Percentiles rank a stretch among this genome's conserved stretches.
Conservation (phyloP, 2,113 vertebrate species). For the Zosterops japonicus region DNA sequence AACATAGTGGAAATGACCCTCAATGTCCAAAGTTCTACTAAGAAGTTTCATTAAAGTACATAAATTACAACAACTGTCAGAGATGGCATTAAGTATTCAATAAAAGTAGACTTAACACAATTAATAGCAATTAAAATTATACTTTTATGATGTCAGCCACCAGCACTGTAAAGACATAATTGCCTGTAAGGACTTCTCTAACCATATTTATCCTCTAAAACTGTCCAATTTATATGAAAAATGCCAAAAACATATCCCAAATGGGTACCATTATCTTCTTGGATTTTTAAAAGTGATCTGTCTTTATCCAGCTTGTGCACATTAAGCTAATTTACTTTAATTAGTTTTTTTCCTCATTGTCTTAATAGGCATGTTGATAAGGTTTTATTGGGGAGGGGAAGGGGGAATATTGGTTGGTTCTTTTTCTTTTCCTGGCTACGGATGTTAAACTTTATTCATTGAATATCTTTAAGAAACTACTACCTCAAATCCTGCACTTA, state of each 20-base stretch:
- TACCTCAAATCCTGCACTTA: not conserved
- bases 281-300: slow-evolving; percentile 80
- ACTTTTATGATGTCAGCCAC: slow-evolving; percentile 85
- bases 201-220: slow-evolving; percentile 84
- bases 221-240: slow-evolving; percentile 87
- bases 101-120: slow-evolving; percentile 85
- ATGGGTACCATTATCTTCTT: slow-evolving; percentile 82
- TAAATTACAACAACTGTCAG: slow-evolving; percentile 82
- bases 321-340: slow-evolving; percentile 87
- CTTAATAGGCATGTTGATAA: slow-evolving; percentile 78
- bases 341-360: slow-evolving; percentile 82
- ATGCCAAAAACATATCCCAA: slow-evolving; percentile 86
- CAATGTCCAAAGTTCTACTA: slow-evolving; percentile 74
- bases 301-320: slow-evolving; percentile 79
- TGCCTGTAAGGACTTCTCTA: slow-evolving; percentile 83
- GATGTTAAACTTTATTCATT: slow-evolving; percentile 67
- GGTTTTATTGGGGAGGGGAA: slow-evolving; percentile 63
- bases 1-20: slow-evolving; percentile 62
- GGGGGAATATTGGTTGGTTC: not conserved
- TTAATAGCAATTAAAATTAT: slow-evolving; percentile 92
- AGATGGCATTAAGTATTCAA: slow-evolving; percentile 85
- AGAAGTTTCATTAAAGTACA: slow-evolving; percentile 84
- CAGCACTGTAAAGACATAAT: slow-evolving; percentile 84
- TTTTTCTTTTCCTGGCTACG: not conserved
- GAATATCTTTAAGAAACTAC: slow-evolving; percentile 49